These are phyloP conservation scores for Myrmecophaga tridactyla DNA, from an alignment of 2,113 vertebrate species.

Conservation along the genomic window DNA sequence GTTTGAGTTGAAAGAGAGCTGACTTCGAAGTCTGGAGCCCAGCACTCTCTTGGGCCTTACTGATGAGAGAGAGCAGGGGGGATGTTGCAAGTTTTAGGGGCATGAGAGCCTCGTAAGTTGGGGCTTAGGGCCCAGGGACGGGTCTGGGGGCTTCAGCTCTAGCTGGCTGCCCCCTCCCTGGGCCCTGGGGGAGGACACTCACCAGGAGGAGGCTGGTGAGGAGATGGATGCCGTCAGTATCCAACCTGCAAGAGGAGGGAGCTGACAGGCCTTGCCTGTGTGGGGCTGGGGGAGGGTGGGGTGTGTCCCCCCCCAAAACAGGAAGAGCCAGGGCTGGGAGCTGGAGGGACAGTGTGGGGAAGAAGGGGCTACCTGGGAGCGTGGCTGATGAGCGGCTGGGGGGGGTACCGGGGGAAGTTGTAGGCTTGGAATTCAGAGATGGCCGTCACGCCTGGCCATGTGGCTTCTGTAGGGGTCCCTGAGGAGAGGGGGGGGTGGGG, in stretches of 20 bases:
- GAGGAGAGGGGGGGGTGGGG: not conserved
- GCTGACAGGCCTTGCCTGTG: not conserved
- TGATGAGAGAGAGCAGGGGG: rapidly evolving
- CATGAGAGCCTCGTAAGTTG: not conserved
- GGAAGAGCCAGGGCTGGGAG: not conserved
- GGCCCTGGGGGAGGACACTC: constrained; percentile 47
- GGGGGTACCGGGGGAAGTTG: constrained; percentile 88
- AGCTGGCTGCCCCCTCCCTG: not conserved
- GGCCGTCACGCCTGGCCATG: constrained; percentile 90
- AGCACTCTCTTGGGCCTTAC: rapidly evolving
- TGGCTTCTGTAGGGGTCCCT: constrained; percentile 95
- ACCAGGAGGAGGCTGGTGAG: constrained; percentile 90
- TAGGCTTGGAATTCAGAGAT: constrained; percentile 93
- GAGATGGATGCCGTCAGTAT: constrained; percentile 93
- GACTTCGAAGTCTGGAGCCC: not conserved
- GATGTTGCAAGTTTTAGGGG: not conserved
- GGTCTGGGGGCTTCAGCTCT: not conserved
- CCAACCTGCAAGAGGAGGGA: constrained; percentile 85
- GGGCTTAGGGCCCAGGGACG: not conserved
- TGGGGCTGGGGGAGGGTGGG: not conserved
- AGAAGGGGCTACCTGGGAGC: constrained; percentile 88
- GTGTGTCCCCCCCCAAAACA: not conserved
- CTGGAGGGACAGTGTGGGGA: not conserved
- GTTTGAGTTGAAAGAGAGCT: not conserved
- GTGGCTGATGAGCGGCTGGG: constrained; percentile 93